Percentiles rank a stretch among this genome's conserved stretches.
phyloP scores from a whole-genome alignment of 2,797 vertebrate species.

The Podargus strigoides region DNA sequence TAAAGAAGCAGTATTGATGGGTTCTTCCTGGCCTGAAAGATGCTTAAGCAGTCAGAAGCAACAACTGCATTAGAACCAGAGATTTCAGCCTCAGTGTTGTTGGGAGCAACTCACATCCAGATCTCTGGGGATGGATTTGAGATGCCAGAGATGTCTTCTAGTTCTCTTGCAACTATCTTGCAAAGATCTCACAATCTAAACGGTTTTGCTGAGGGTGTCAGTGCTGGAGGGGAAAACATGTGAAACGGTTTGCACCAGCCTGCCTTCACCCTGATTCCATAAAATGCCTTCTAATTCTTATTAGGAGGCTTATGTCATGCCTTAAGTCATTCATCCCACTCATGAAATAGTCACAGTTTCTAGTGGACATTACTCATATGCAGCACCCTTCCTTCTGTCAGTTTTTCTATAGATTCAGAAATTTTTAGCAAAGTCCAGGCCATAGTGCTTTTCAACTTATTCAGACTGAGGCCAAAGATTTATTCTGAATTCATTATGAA shows the following conservation, averaged over 20 bases:
- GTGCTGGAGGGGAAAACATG: background rate
- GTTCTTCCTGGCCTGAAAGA: background rate
- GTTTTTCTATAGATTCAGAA: background rate
- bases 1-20: background rate
- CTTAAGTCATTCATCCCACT: background rate
- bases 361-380: background rate
- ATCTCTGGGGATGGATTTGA: background rate
- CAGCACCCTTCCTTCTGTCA: background rate
- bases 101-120: background rate
- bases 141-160: background rate
- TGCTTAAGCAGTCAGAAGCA: background rate
- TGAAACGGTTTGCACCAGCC: background rate
- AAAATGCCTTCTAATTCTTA: background rate
- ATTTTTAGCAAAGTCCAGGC: background rate
- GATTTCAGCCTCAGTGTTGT: background rate
- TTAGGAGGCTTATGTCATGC: background rate
- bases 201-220: background rate
- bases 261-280: background rate
- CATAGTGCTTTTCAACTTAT: background rate
- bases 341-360: background rate
- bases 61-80: background rate
- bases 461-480: background rate
- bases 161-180: background rate
- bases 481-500: constrained; percentile 23
- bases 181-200: background rate